phyloP scores from a whole-genome alignment of 2,888 invertebrate genomes.

The Heteropelma amictum region DNA sequence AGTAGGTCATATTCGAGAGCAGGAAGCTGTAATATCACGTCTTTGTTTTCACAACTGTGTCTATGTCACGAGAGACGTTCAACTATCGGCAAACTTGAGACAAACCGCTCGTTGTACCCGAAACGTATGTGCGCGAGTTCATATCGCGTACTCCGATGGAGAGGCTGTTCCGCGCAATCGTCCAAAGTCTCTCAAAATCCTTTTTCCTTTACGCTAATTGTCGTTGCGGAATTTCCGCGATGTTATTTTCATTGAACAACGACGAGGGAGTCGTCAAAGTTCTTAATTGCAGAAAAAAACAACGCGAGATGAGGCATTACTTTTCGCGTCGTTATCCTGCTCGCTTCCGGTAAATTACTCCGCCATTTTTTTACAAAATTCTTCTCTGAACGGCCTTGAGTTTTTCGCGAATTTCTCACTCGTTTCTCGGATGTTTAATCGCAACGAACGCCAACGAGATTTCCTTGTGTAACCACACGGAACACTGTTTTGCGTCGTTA shows the following conservation, averaged over 20 bases:
- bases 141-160: not conserved
- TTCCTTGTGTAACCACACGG: not conserved
- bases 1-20: constrained; percentile 54
- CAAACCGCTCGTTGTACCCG: not conserved
- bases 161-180: constrained; percentile 34
- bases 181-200: constrained; percentile 1
- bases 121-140: not conserved
- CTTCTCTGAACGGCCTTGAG: too few relatives aligned
- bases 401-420: too few relatives aligned
- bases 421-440: not conserved
- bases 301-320: too few relatives aligned
- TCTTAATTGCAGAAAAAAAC: too few relatives aligned
- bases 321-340: too few relatives aligned
- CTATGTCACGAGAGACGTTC: not conserved
- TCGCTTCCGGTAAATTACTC: too few relatives aligned
- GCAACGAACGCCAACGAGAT: not conserved
- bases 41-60: not conserved
- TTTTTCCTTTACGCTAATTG: not conserved
- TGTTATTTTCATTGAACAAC: too few relatives aligned
- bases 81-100: constrained; percentile 34
- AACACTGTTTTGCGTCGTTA: not conserved
- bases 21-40: constrained; percentile 31
- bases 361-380: too few relatives aligned
- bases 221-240: not conserved
- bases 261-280: too few relatives aligned